phyloP scores from a whole-genome alignment of 2,113 vertebrate genomes.

The Hippolais icterina region DNA sequence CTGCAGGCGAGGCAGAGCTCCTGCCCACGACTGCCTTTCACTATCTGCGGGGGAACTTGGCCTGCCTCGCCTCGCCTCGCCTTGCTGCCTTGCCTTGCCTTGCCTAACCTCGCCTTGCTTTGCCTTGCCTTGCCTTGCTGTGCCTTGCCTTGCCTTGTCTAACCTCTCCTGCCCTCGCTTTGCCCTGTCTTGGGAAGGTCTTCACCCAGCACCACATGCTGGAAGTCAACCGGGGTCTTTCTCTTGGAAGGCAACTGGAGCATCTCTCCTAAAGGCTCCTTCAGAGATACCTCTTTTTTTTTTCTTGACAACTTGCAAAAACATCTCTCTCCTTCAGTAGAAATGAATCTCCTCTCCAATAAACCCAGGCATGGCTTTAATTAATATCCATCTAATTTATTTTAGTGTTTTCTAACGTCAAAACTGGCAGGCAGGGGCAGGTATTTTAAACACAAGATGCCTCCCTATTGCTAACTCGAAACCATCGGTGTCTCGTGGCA shows the following conservation, averaged over 20 bases:
- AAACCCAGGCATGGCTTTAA: not conserved
- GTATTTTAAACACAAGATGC: not conserved
- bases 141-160: not conserved
- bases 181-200: not conserved
- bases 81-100: not conserved
- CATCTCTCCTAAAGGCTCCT: not conserved
- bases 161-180: not conserved
- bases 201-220: not conserved
- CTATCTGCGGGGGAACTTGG: not conserved
- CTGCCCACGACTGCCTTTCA: constrained; percentile 49
- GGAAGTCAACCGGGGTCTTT: not conserved
- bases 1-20: constrained; percentile 62
- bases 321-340: not conserved
- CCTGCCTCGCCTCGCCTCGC: not conserved
- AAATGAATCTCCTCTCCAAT: not conserved
- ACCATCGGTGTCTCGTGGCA: not conserved
- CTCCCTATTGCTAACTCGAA: not conserved
- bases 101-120: not conserved
- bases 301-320: not conserved
- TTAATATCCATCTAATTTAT: constrained; percentile 1
- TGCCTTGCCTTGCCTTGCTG: not conserved
- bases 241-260: not conserved
- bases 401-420: not conserved
- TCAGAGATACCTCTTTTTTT: not conserved
- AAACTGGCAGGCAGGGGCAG: not conserved